Evolutionary conservation across 2,797 vertebrate genomes (phyloP), one percentile per base, ranked within the genome.

Genomic region (Peromyscus melanophrys): DNA sequence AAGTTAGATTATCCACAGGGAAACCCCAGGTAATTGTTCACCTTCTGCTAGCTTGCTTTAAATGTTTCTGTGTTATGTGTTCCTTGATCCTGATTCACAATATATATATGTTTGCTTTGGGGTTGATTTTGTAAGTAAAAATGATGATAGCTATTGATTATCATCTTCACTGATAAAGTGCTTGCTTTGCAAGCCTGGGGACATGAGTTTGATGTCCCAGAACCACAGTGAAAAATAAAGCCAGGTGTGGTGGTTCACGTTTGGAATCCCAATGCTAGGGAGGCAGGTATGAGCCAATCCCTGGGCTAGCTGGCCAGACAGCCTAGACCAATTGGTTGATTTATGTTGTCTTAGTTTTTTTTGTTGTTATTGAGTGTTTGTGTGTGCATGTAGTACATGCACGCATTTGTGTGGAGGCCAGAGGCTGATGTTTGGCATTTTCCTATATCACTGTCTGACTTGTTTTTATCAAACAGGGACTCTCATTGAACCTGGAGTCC

Each of bases 21-120:
- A 2, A 43, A 55, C 4, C 65, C 94, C 34, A 73, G 34, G 71
- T 19, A 86, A 69, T 76, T 29, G 55, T 40, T 90, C 46, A 93
- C 3, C 1, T 89, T 86, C 7, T 86, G 27, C n/a, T 85, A 80
- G 65, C 59, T 81, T 95, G n/a, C 91, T 52, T 46, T 89, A 95
- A 89, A 87, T 37, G 6, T 29, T 75, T 93, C 94, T 88, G 49
- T 90, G 31, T 21, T 13, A 14, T 21, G 4, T 77, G 19, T 2
- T 67, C 19, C 31, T 78, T 84, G 9, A 16, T 89, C 25, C 34
- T 94, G 5, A 21, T 65, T 21, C 43, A 86, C 19, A 82, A 63
- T 34, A 84, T 29, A 84, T 29, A 34, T 78, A 14, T 71, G 81
- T 85, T 13, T 71, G 40, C 29, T 23, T 89, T 46, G 8, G 34